These are phyloP conservation scores for Apis mellifera DNA, from an alignment of 1,140 invertebrate genomes.

Conservation along the genomic window DNA sequence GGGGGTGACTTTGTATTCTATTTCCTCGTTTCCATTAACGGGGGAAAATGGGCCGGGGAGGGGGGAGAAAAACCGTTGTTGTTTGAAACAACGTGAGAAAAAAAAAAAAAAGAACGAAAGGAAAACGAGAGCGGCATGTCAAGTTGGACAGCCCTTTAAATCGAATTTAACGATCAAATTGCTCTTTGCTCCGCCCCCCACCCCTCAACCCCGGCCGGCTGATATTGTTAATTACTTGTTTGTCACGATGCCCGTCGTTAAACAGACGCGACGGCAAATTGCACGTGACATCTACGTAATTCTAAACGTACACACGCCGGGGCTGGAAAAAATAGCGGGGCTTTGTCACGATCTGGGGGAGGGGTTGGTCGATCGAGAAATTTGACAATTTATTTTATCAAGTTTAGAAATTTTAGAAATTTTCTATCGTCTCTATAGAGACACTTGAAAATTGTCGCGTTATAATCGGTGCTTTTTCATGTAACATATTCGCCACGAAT, in stretches of 20 bases:
- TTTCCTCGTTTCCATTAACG: conserved; percentile 26
- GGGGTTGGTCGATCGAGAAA: no score
- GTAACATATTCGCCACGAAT: no score
- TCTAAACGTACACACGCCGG: conserved; percentile 32
- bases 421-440: no score
- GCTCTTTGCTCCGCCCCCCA: conserved; percentile 19
- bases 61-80: not conserved
- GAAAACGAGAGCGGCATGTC: no score
- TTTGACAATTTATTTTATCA: no score
- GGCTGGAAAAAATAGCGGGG: not conserved
- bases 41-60: not conserved
- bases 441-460: not conserved
- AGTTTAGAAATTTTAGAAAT: no score
- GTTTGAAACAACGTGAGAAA: not conserved
- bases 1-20: conserved; percentile 1
- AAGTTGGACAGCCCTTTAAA: conserved; percentile 26
- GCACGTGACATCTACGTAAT: conserved; percentile 40
- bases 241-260: conserved; percentile 35
- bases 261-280: conserved; percentile 36
- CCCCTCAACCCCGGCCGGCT: no score
- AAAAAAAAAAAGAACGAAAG: not conserved
- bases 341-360: conserved; percentile 3
- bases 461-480: no score
- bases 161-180: conserved; percentile 46
- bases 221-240: conserved; percentile 55